Conservation (phyloP, 2,113 vertebrate genomes). For the Microtus ochrogaster region DNA sequence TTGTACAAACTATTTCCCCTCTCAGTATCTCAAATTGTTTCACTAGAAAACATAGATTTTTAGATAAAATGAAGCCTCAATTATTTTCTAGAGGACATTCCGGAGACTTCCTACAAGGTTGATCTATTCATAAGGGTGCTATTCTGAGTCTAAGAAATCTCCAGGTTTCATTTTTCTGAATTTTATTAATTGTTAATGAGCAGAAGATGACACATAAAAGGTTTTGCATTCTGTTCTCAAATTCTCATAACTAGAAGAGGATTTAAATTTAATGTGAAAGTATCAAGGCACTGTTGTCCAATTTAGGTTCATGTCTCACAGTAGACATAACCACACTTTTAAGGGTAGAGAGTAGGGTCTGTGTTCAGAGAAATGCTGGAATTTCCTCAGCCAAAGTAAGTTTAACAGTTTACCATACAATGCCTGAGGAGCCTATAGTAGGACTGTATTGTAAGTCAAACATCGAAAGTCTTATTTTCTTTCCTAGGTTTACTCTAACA, state of each 20-base stretch:
- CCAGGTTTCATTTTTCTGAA: conserved; percentile 33
- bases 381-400: conserved; percentile 31
- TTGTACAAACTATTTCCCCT: conserved; percentile 20
- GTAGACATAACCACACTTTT: conserved; percentile 6
- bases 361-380: background rate
- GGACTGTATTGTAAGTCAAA: background rate
- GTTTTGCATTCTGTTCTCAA: background rate
- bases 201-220: background rate
- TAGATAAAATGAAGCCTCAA: background rate
- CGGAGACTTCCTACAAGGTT: background rate
- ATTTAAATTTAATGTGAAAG: conserved; percentile 44
- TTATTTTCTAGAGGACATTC: background rate
- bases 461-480: background rate
- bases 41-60: conserved; percentile 23
- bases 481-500: background rate
- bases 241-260: background rate
- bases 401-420: background rate
- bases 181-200: conserved; percentile 30
- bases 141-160: background rate
- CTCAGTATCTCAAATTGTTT: conserved; percentile 33
- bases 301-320: background rate
- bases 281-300: background rate
- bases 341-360: background rate
- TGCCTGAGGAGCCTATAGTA: background rate
- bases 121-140: background rate